Base-by-base conservation (phyloP, 2,113 vertebrate species). In the Vidua macroura region DNA sequence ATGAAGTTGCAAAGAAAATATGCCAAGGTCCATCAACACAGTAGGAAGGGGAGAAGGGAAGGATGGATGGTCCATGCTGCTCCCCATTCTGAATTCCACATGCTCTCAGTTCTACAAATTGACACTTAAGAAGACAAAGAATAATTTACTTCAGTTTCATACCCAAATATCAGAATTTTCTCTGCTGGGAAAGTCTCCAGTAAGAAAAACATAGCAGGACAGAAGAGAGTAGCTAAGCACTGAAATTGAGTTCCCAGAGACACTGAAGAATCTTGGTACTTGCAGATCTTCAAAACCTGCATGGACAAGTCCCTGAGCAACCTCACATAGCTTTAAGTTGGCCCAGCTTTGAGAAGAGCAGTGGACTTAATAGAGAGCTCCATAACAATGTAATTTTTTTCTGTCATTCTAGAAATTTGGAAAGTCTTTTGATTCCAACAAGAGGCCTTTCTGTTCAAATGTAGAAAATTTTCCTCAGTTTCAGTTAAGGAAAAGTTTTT, bases 1-100 rank as follows among this genome's bases (percentile, higher is more conserved):
- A 83, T 83, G 51, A 92, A 91, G 33, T 10, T 80, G 33, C 13
- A 74, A 51, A 51, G 55, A 79, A 91, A 52, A 87, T 69, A 73
- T 66, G 94, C 95, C 91, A 92, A 84, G 20, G 84, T 78, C 91
- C 84, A 82, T 94, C 89, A 95, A 78, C 37, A 73, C 10, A 2
- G 24, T 14, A 62, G 33, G 70, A 55, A 62, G 16, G 11, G 30
- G 24, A 86, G 63, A 79, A 19, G 30, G 49, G 37, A 62, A 85
- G 49, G 41, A 91, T 16, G 58, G 59, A 78, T 44, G 31, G n/a
- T 48, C 59, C 63, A 62, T 69, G 37, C 58, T 92, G 81, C 43
- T 76, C 56, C 15, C 28, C 55, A 18, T 74, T 66, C 53, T 73
- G 39, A 89, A 91, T 91, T 89, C 67, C 84, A 91, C 58, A 48